phyloP scores from a whole-genome alignment of 1,140 invertebrate genomes.

The Thaumetopoea pityocampa region DNA sequence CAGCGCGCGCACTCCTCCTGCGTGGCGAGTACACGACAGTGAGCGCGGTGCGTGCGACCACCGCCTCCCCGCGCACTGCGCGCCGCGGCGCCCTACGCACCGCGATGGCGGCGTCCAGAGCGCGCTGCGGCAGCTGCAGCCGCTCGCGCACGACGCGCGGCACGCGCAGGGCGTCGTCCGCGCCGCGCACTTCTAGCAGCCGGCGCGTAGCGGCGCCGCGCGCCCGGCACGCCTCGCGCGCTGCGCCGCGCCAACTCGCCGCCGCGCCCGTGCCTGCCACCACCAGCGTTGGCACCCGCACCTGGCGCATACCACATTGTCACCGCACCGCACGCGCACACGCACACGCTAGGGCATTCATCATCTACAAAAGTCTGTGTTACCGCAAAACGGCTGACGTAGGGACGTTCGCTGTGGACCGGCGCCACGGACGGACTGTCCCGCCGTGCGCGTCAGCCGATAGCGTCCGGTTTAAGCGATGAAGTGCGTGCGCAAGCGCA shows the following conservation, averaged over 20 bases:
- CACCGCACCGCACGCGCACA: too few species aligned
- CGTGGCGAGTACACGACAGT: not conserved
- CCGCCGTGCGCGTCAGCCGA: too few species aligned
- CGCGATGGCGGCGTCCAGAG: slow-evolving; percentile 40
- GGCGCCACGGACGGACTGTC: too few species aligned
- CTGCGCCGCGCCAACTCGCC: slow-evolving; percentile 5
- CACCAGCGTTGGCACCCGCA: slow-evolving; percentile 39
- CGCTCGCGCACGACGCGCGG: slow-evolving; percentile 24
- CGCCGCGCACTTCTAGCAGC: slow-evolving; percentile 31
- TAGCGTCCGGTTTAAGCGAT: too few species aligned
- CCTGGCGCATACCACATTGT: too few species aligned
- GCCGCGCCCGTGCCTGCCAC: slow-evolving; percentile 26
- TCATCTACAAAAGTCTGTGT: too few species aligned
- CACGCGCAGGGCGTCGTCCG: slow-evolving; percentile 31
- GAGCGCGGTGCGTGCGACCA: not conserved
- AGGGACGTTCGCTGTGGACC: too few species aligned
- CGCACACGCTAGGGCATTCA: too few species aligned
- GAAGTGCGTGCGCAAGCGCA: too few species aligned
- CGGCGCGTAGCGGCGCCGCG: slow-evolving; percentile 17
- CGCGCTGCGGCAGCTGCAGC: slow-evolving; percentile 33
- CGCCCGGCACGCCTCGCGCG: slow-evolving; percentile 7
- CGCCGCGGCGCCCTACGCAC: slow-evolving; percentile 5
- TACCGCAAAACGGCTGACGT: too few species aligned
- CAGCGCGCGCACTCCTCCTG: slow-evolving; percentile 51
- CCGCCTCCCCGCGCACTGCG: not conserved